Conservation (phyloP, 2,888 invertebrate genomes). For the Chrysotoxum bicinctum region DNA sequence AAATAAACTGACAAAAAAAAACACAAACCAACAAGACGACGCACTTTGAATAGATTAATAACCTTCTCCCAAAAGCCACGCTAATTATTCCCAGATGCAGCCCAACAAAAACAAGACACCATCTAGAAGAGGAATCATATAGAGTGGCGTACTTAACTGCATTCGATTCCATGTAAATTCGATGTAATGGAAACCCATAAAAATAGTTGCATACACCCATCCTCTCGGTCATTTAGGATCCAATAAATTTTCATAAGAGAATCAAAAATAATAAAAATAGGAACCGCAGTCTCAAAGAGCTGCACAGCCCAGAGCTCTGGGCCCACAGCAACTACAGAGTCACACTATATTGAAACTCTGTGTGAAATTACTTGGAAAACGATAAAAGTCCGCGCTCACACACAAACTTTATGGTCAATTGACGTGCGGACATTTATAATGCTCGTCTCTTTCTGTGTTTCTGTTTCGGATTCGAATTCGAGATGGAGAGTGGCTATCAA, state of each 20-base stretch:
- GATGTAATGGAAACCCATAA: conserved; percentile 73
- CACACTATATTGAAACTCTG: conserved; percentile 59
- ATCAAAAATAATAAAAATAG: conserved; percentile 25
- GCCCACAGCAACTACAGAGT: conserved; percentile 13
- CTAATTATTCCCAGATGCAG: conserved; percentile 65
- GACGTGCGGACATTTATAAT: conserved; percentile 72
- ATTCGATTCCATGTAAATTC: conserved; percentile 72
- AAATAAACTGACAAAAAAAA: background rate
- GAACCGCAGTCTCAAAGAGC: background rate
- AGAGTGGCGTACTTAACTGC: conserved; percentile 60
- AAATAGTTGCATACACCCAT: conserved; percentile 63
- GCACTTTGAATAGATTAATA: conserved; percentile 69
- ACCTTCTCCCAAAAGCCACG: conserved; percentile 60
- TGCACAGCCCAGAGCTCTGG: background rate
- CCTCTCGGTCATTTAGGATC: conserved; percentile 68
- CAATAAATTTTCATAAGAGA: conserved; percentile 71
- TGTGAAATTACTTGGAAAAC: conserved; percentile 71
- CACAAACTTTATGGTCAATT: conserved; percentile 70
- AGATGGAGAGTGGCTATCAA: conserved; percentile 21
- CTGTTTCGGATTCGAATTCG: background rate
- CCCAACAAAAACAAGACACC: background rate
- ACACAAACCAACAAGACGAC: conserved; percentile 46
- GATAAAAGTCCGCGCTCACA: conserved; percentile 68
- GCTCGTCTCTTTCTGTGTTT: conserved; percentile 20
- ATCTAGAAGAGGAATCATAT: conserved; percentile 5